phyloP scores from a whole-genome alignment of 2,888 invertebrate genomes.

The Octonoba sinensis region DNA sequence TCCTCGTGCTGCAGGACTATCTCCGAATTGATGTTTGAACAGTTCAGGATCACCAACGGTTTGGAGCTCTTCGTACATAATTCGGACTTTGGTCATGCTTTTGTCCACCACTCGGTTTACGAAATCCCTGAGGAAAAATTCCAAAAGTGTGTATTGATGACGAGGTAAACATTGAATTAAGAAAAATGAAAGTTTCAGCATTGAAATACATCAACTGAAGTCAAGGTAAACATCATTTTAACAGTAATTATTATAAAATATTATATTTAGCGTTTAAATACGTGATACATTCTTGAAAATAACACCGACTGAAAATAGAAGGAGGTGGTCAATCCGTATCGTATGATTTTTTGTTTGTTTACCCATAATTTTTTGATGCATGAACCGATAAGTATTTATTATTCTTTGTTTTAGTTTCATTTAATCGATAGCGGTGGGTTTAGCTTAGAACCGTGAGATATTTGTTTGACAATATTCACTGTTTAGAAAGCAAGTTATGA shows the following conservation, averaged over 20 bases:
- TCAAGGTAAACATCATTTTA: not conserved
- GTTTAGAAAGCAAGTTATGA: no score
- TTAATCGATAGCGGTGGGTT: no score
- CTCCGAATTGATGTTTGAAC: conserved; percentile 63
- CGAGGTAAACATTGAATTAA: not conserved
- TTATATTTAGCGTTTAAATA: no score
- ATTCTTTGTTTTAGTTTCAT: no score
- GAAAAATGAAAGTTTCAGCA: not conserved
- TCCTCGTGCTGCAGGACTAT: conserved; percentile 65
- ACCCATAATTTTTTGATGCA: no score
- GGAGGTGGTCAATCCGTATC: no score
- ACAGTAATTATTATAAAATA: not conserved
- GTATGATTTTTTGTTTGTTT: no score
- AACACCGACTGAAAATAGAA: no score
- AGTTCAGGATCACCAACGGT: conserved; percentile 66
- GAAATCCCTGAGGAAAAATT: conserved; percentile 56
- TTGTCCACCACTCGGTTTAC: conserved; percentile 65
- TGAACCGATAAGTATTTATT: no score
- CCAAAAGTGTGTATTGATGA: not conserved
- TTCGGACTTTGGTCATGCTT: conserved; percentile 63
- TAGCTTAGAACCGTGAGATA: no score
- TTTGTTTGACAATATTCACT: no score
- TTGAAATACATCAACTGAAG: not conserved
- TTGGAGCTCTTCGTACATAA: conserved; percentile 67
- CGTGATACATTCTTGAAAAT: no score